Evolutionary conservation across 2,888 invertebrate species (phyloP).

Genomic region (Apodemia hepburni): DNA sequence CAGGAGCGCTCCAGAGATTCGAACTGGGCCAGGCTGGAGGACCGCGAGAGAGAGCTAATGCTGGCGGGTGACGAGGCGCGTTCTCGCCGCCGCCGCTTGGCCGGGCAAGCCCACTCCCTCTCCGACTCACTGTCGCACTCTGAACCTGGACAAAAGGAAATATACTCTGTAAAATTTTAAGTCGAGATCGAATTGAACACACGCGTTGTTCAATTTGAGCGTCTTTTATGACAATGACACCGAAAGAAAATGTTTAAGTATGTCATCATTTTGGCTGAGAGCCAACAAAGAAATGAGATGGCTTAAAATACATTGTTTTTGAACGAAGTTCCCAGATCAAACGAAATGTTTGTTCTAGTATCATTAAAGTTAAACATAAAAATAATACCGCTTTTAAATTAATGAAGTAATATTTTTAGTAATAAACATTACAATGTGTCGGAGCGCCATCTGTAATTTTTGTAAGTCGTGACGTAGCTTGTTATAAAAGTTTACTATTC

Average conservation of each 20-base stretch:
- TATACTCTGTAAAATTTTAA: slow-evolving; percentile 31
- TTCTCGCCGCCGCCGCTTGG: slow-evolving; percentile 85
- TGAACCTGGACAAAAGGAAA: slow-evolving; percentile 51
- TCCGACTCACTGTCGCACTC: slow-evolving; percentile 85
- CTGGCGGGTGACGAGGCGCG: slow-evolving; percentile 63
- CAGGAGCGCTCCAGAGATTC: slow-evolving; percentile 87
- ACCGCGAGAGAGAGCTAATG: slow-evolving; percentile 84
- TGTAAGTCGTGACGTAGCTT: slow-evolving; percentile 28
- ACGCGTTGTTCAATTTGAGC: slow-evolving; percentile 41
- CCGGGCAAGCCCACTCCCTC: slow-evolving; percentile 87
- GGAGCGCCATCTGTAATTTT: slow-evolving; percentile 33
- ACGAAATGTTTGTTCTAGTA: slow-evolving; percentile 2
- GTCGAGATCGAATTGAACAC: slow-evolving; percentile 14
- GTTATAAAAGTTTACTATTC: slow-evolving; percentile 33
- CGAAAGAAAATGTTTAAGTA: slow-evolving; percentile 33
- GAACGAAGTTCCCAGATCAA: slow-evolving; percentile 1
- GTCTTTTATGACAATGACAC: slow-evolving; percentile 72
- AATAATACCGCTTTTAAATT: not conserved
- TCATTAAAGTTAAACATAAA: not conserved
- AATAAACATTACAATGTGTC: too few species aligned
- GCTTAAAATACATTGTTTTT: slow-evolving; percentile 15
- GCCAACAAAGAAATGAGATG: slow-evolving; percentile 40
- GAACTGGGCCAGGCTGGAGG: slow-evolving; percentile 91
- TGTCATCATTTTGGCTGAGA: slow-evolving; percentile 44
- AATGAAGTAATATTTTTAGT: too few species aligned